Evolutionary conservation across 2,113 vertebrate genomes (phyloP).

Genomic region (Sisor rabdophorus): DNA sequence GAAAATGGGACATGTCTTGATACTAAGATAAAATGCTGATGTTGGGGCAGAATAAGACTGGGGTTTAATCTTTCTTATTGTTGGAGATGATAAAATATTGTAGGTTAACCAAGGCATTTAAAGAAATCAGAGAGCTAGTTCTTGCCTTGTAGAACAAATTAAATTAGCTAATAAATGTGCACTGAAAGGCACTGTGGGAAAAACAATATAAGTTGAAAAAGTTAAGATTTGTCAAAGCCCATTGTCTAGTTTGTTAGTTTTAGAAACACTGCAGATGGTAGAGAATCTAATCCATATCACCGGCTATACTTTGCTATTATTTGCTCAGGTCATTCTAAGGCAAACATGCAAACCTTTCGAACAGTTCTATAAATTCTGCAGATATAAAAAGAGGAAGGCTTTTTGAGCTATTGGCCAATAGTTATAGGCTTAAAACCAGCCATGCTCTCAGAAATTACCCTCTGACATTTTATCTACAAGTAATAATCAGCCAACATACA

Average conservation of each 20-base stretch:
- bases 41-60: background rate
- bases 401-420: slow-evolving; percentile 57
- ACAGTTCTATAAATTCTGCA: slow-evolving; percentile 30
- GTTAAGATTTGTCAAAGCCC: background rate
- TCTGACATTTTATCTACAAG: slow-evolving; percentile 67
- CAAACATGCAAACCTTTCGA: slow-evolving; percentile 30
- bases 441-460: slow-evolving; percentile 42
- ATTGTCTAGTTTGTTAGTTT: background rate
- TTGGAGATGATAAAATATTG: slow-evolving; percentile 11
- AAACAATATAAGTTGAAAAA: background rate
- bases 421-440: slow-evolving; percentile 26
- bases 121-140: slow-evolving; percentile 14
- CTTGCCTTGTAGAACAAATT: slow-evolving; percentile 13
- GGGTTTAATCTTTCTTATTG: slow-evolving; percentile 3
- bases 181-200: background rate
- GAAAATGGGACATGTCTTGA: slow-evolving; percentile 33
- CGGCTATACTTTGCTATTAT: slow-evolving; percentile 31
- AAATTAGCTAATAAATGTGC: background rate
- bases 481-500: slow-evolving; percentile 58
- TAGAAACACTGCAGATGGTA: background rate
- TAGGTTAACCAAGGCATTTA: slow-evolving; percentile 1
- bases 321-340: slow-evolving; percentile 34
- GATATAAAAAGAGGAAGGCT: slow-evolving; percentile 43
- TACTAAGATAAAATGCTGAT: slow-evolving; percentile 3
- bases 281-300: background rate